phyloP scores from a whole-genome alignment of 2,888 invertebrate genomes.

The Acrobasis repandana region DNA sequence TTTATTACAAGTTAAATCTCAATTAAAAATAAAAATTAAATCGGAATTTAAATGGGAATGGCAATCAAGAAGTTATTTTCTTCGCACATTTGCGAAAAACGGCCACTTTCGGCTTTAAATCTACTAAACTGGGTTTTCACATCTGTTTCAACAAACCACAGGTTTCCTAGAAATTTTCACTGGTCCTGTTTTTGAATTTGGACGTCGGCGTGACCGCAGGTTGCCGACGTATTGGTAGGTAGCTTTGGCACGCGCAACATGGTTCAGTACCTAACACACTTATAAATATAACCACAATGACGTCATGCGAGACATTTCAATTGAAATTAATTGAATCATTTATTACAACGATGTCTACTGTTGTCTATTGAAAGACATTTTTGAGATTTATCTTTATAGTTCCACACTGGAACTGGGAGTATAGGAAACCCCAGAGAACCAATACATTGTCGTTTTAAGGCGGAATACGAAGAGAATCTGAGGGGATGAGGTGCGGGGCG shows the following conservation, averaged over 20 bases:
- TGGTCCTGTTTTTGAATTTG: not conserved
- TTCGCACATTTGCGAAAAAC: too few relatives aligned
- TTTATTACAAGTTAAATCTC: too few relatives aligned
- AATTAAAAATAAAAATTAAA: too few relatives aligned
- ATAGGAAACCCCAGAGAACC: too few relatives aligned
- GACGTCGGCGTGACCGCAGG: slow-evolving; percentile 34
- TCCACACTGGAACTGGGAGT: too few relatives aligned
- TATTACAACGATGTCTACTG: not conserved
- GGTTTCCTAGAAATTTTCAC: not conserved
- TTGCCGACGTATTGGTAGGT: slow-evolving; percentile 42
- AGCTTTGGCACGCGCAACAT: slow-evolving; percentile 40
- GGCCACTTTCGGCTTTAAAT: too few relatives aligned
- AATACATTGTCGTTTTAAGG: too few relatives aligned
- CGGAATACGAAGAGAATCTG: too few relatives aligned
- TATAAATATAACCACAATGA: slow-evolving; percentile 39
- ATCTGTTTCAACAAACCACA: not conserved
- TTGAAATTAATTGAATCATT: slow-evolving; percentile 22
- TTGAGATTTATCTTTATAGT: not conserved
- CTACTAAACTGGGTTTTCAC: not conserved
- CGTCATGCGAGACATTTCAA: slow-evolving; percentile 33
- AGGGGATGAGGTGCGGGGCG: too few relatives aligned
- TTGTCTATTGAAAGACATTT: not conserved
- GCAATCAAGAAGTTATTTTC: too few relatives aligned
- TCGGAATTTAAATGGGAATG: too few relatives aligned
- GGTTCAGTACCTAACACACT: slow-evolving; percentile 26